These are phyloP conservation scores for Drosophila funebris DNA, from an alignment of 1,140 invertebrate genomes.

Conservation along the genomic window DNA sequence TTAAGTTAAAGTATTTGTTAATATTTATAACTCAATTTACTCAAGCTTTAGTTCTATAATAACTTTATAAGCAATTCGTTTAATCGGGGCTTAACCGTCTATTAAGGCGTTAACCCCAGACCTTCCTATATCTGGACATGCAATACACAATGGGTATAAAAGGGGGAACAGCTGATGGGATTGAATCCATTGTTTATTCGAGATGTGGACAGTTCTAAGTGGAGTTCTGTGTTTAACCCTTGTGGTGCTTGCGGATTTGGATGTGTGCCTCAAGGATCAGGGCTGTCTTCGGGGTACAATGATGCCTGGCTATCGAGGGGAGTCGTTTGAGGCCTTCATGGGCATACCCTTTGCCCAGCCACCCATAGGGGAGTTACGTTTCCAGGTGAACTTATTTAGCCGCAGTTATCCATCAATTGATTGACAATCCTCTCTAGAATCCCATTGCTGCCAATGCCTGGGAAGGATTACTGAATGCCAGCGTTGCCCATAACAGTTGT, in stretches of 20 bases:
- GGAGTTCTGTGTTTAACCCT: neutral
- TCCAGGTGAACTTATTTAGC: conserved; percentile 38
- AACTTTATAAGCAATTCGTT: neutral
- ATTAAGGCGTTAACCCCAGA: neutral
- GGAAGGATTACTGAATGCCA: conserved; percentile 50
- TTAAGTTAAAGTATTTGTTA: too few species aligned
- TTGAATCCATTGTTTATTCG: neutral
- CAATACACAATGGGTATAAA: neutral
- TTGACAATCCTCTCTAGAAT: conserved; percentile 39
- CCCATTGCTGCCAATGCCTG: conserved; percentile 52
- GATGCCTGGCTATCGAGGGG: conserved; percentile 45
- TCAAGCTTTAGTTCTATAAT: neutral
- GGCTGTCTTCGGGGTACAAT: conserved; percentile 62
- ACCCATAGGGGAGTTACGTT: conserved; percentile 59
- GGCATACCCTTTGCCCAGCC: conserved; percentile 79
- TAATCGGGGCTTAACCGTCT: neutral
- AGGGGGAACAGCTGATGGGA: neutral
- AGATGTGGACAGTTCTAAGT: conserved; percentile 4
- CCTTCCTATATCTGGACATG: neutral
- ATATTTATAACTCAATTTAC: neutral
- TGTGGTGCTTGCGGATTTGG: conserved; percentile 27
- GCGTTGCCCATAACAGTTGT: conserved; percentile 42
- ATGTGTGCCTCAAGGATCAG: conserved; percentile 61
- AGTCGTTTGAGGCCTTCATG: conserved; percentile 64
- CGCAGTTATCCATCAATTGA: neutral